Evolutionary conservation across 2,888 invertebrate genomes (phyloP), one percentile per base, ranked within the genome.

Genomic region (Philereme transversata): DNA sequence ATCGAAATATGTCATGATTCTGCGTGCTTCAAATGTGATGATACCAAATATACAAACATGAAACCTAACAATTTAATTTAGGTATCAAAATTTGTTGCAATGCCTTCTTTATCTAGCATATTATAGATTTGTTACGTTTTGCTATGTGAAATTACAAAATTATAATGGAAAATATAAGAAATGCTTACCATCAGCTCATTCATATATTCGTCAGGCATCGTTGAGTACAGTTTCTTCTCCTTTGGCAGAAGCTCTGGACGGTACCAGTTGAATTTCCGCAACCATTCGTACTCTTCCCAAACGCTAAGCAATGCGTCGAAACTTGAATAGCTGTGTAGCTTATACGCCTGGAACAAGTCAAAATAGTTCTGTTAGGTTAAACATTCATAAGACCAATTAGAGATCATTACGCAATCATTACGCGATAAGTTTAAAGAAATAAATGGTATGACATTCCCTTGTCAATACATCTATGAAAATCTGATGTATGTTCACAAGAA

Each of bases 341-440:
- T 76, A 41, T 51, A 65, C 47, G 88, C 83, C 91, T 92, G 84
- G 40, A 90, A 90, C 86, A 86, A 64, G 61, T 1, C 70, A 65
- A 65, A 67, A 40, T 6, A 6, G 8, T 6, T 6, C 8, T 5
- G 40, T 40, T 40, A 40, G 7, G 6, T 8, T 6, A 40, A 40
- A 40, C 8, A 40, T 40, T 22, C 22, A 22, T 22, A 22, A 22
- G 22, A 22, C 22, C 22, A 22, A 22, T 22, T 22, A 22, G 22
- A 22, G 22, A n/a, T n/a, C n/a, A n/a, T n/a, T n/a, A n/a, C n/a
- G n/a, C n/a, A n/a, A n/a, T n/a, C n/a, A n/a, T n/a, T n/a, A n/a
- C n/a, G n/a, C n/a, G n/a, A n/a, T n/a, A n/a, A n/a, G n/a, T n/a
- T n/a, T n/a, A n/a, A n/a, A n/a, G n/a, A n/a, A n/a, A n/a, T n/a